Base-by-base conservation (phyloP, 2,797 vertebrate species). In the Eremophila alpestris region DNA sequence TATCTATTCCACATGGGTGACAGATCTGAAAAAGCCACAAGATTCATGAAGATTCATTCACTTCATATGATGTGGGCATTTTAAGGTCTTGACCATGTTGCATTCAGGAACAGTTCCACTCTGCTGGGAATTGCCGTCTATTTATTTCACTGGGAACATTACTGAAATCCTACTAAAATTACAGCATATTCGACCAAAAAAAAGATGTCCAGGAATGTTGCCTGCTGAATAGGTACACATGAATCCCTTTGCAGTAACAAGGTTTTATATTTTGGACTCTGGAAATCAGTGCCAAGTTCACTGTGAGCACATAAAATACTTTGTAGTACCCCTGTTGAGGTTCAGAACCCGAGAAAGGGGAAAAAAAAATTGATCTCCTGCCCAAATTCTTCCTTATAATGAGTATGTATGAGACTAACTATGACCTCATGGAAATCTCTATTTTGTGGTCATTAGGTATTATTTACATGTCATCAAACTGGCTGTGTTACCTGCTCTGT, bases 301-400 rank as follows among this genome's bases (percentile, higher is more conserved):
- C 68, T 81, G 68, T 18, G 49, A 65, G 65, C 52, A 58, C 56
- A 89, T 22, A 69, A 48, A 78, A 40, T 32, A 20, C 68, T 95
- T 92, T 90, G 30, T 83, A 45, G 29, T 81, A 30, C 82, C 32
- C 22, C 29, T 74, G 34, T 23, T 3, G 1, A 71, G 26, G n/a
- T 43, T 81, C 52, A 92, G 83, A 84, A 91, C 48, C 71, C 89
- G 69, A 84, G 34, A 74, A 59, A 48, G 6, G 5, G 2, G 2
- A 2, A 3, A 18, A 48, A 18, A n/a, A 43, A 76, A 56, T 18
- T 10, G 6, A 77, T 79, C 41, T 93, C 34, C 52, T 93, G 58
- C n/a, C 40, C 77, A 77, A 90, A 87, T 87, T 95, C 71, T 91
- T 95, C 73, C 59, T 85, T 85, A 71, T 95, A 96, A 96, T 93